A percentile compares a stretch with the other conserved stretches of the same genome.
These are phyloP conservation scores for Acronicta psi DNA, from an alignment of 2,888 invertebrate genomes.

Conservation along the genomic window DNA sequence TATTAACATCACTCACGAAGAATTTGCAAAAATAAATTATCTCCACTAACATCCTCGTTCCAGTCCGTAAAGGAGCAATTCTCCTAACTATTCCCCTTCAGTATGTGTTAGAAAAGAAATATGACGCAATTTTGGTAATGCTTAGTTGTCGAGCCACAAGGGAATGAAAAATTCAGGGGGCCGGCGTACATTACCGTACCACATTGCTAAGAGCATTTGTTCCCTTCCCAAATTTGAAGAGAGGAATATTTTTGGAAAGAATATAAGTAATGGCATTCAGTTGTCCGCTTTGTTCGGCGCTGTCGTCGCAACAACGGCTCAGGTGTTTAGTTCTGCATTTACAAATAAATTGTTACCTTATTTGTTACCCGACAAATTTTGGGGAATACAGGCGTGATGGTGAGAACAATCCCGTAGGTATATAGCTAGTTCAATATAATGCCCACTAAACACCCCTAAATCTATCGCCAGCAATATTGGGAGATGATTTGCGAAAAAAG, in stretches of 20 bases:
- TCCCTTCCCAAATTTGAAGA: slow-evolving; percentile 76
- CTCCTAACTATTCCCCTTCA: slow-evolving; percentile 80
- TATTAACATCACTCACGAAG: slow-evolving; percentile 1
- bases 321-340: slow-evolving; percentile 59
- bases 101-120: slow-evolving; percentile 84
- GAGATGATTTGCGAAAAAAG: slow-evolving; percentile 35
- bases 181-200: slow-evolving; percentile 83
- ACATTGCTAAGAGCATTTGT: slow-evolving; percentile 85
- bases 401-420: too few species aligned
- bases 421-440: slow-evolving; percentile 12
- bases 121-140: slow-evolving; percentile 89
- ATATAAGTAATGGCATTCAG: slow-evolving; percentile 67
- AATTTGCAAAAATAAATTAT: slow-evolving; percentile 59
- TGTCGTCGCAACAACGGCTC: slow-evolving; percentile 53
- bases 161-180: slow-evolving; percentile 89
- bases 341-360: slow-evolving; percentile 26
- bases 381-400: too few species aligned
- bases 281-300: slow-evolving; percentile 54
- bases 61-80: slow-evolving; percentile 75
- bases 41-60: slow-evolving; percentile 60
- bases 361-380: too few species aligned
- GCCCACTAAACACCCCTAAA: slow-evolving; percentile 13
- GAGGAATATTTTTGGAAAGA: slow-evolving; percentile 75
- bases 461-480: slow-evolving; percentile 15
- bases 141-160: slow-evolving; percentile 87